Base-by-base conservation (phyloP, 2,888 invertebrate species). In the Clostera curtula region DNA sequence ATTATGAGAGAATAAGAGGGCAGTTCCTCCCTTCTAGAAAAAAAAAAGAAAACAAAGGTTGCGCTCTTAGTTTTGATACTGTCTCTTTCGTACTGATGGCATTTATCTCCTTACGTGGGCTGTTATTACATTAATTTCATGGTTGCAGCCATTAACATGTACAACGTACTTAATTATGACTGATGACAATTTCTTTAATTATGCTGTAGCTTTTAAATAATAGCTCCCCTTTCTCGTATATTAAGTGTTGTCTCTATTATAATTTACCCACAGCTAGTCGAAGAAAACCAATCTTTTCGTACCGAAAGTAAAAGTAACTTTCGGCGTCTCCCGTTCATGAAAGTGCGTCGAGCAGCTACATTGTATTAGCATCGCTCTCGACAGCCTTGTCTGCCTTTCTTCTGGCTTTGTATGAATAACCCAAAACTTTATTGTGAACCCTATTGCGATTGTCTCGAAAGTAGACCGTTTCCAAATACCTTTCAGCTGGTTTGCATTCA, bases 261-360 rank as follows among this genome's bases (percentile, higher is more conserved):
- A 43, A 26, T 38, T 12, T 24, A 26, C 26, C 30, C n/a, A n/a
- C n/a, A n/a, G n/a, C n/a, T n/a, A 32, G 34, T 36, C 29, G 38
- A 36, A 32, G 39, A 35, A 40, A 43, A 44, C 40, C 33, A 38
- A 54, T 58, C 40, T 62, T 65, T 62, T 63, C 60, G 44, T 64
- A 57, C 43, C 41, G 74, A 79, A 76, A 80, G 80, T 80, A 80
- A 82, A 76, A 82, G 80, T 74, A 40, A 61, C 74, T 77, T 79
- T 77, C 76, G 70, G 74, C 64, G 61, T 70, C 67, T 65, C 62
- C 47, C 52, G 57, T 58, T 58, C 69, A 77, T 71, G 80, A 82
- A 82, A 77, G 80, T 77, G 73, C 75, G 71, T 39, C 61, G 52
- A 59, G 56, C 60, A 56, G 56, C 66, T 63, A 56, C 67, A 54